These are phyloP conservation scores for Brachypteracias leptosomus DNA, from an alignment of 2,113 vertebrate species.

Conservation along the genomic window DNA sequence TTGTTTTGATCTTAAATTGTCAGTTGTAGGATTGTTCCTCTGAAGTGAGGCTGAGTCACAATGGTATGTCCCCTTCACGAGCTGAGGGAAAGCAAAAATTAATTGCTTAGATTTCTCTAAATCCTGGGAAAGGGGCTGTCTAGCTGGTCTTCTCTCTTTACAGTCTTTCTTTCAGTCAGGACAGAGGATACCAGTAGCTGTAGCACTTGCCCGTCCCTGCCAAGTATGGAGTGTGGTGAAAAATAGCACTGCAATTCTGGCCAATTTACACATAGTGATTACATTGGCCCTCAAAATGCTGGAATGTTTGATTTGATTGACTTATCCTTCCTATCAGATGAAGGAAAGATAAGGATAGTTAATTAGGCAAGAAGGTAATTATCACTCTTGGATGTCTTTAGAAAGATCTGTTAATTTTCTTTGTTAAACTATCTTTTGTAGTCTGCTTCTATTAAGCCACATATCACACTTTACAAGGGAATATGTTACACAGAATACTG, in stretches of 20 bases:
- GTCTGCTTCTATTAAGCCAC: neutral
- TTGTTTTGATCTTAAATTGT: neutral
- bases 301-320: neutral
- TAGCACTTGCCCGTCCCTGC: neutral
- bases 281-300: neutral
- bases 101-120: neutral
- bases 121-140: neutral
- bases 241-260: neutral
- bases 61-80: neutral
- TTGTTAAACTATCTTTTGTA: neutral
- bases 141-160: neutral
- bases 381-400: neutral
- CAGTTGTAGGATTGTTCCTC: neutral
- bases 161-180: neutral
- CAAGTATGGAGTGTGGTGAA: neutral
- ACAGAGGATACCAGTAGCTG: neutral
- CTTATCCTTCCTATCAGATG: neutral
- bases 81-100: neutral
- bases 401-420: neutral
- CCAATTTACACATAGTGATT: neutral
- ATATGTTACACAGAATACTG: neutral
- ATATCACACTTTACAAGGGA: neutral
- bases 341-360: neutral
- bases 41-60: neutral
- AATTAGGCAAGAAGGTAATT: neutral